Base-by-base conservation (phyloP, 2,797 vertebrate genomes). In the Cercopithecus diana region DNA sequence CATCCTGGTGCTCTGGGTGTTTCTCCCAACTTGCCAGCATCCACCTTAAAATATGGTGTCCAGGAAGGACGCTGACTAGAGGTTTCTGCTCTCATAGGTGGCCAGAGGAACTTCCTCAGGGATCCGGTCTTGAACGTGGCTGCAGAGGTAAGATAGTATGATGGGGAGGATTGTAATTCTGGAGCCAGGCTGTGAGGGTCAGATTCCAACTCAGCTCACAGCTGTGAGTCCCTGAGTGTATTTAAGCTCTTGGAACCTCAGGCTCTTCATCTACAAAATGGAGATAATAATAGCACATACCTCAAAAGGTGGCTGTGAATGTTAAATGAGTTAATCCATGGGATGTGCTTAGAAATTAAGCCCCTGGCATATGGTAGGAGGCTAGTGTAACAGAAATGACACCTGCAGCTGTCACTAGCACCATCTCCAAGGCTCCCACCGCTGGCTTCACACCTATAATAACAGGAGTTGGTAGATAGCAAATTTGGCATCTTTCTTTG, bases 401-500 rank as follows among this genome's bases (percentile, higher is more conserved):
- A 22, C 0, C 0, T 4, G 19, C 55, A 30, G 67, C 79, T 43
- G 48, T 9, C 55, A 1, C 41, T 2, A 11, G 52, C 41, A 2
- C 9, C 52, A 17, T 50, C 76, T 55, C 52, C 85, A 30, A 24
- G 84, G 43, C 61, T 50, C 41, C 13, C 4, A 39, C 39, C 9
- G 0, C n/a, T 2, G 7, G 57, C 41, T 15, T 57, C 77, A 36
- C 0, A 2, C 72, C 22, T 22, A 5, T 1, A 13, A 76, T 1
- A 70, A 45, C 11, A 7, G 39, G 39, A 58, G 12, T 20, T 50
- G 39, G 64, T 6, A 36, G 75, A 5, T 9, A 77, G 61, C 72
- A 22, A 86, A 14, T 48, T 11, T 22, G 36, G 39, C 15, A 14
- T 36, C 45, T n/a, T 5, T 64, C 79, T 75, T 22, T 11, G 81